Conservation (phyloP, 2,888 invertebrate genomes). For the Sceliomorpha sp. region DNA sequence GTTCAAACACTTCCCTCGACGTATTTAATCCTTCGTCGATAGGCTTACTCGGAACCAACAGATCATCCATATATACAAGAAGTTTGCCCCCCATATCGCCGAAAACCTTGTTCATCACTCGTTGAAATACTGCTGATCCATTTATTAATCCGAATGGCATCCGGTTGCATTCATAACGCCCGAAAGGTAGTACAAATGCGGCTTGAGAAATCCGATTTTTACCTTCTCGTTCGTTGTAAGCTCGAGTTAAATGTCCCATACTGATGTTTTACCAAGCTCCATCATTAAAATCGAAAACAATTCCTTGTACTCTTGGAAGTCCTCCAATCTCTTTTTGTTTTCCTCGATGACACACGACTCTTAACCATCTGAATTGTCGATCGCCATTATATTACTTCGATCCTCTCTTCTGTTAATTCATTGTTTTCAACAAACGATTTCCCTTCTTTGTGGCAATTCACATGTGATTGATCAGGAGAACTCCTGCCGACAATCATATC, state of each 20-base stretch:
- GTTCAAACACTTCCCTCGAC: background rate
- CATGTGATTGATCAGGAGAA: constrained; percentile 1
- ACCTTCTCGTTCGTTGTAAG: background rate
- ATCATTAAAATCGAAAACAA: background rate
- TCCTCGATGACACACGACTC: background rate
- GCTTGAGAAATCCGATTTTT: constrained; percentile 36
- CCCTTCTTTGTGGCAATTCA: constrained; percentile 2
- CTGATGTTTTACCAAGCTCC: background rate
- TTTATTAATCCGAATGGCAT: constrained; percentile 17
- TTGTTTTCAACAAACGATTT: background rate
- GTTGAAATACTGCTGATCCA: constrained; percentile 19
- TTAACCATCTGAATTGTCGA: too few relatives aligned
- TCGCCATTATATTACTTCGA: too few relatives aligned
- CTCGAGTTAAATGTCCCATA: background rate
- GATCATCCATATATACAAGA: constrained; percentile 28
- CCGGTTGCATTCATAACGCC: constrained; percentile 10
- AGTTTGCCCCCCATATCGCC: constrained; percentile 6
- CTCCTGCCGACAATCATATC: constrained; percentile 6
- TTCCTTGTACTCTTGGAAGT: background rate
- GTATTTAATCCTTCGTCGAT: constrained; percentile 16
- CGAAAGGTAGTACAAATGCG: constrained; percentile 23
- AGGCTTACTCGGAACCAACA: constrained; percentile 29
- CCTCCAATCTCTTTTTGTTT: background rate
- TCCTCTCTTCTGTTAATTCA: too few relatives aligned
- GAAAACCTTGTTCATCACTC: constrained; percentile 54